Evolutionary conservation across 2,888 invertebrate genomes (phyloP), one percentile per base, ranked within the genome.

Genomic region (Dyspetes luteomarginatus): DNA sequence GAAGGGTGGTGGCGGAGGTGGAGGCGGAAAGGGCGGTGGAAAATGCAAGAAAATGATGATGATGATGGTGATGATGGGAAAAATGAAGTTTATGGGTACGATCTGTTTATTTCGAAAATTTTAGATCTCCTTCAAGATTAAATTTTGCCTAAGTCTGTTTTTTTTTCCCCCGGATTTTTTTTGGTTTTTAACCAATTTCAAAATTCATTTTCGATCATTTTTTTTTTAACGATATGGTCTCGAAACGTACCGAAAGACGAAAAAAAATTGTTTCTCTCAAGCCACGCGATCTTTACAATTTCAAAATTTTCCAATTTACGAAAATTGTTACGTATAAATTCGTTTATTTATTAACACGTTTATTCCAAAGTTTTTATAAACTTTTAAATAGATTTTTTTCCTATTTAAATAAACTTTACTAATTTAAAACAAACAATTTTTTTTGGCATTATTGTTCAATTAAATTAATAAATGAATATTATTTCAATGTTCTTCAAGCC

Each of bases 31-130:
- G 76, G 85, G 84, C 0, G 90, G 90, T 0, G 90, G 89, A 1
- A 92, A 92, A 87, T 94, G 94, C 88, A 94, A 94, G 81, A 94
- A 94, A 92, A 94, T 94, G 94, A 94, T 94, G 94, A 94, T 94
- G 94, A 93, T 93, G 5, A 94, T 94, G 93, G 92, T 94, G 92
- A 93, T 93, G 81, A 94, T 94, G 93, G 93, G 94, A 86, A 94
- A 94, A 93, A 94, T 94, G 88, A 92, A 94, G 50, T 92, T 94
- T 92, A 93, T 94, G 93, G 94, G 94, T 89, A 90, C 86, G 52
- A n/a, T n/a, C n/a, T 67, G 12, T 22, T 60, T n/a, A 50, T 36
- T 12, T 22, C 4, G 43, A 22, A 5, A 17, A 64, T 7, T 48
- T 52, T 0, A 36, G 12, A 0, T 4, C 36, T 7, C 45, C 30